These are phyloP conservation scores for Megalops cyprinoides DNA, from an alignment of 2,797 vertebrate genomes.

Conservation along the genomic window DNA sequence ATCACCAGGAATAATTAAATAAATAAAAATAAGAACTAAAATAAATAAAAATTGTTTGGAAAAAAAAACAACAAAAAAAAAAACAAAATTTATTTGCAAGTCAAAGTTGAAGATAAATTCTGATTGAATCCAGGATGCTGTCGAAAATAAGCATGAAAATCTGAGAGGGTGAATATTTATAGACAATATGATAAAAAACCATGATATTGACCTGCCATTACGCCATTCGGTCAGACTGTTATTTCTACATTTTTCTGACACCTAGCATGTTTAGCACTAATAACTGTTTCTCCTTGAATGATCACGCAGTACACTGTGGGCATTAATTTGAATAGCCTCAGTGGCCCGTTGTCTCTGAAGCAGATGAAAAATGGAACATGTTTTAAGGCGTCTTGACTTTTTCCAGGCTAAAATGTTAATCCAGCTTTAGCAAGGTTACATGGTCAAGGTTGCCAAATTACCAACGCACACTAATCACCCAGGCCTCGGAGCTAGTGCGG, in stretches of 20 bases:
- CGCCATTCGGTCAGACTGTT: conserved; percentile 54
- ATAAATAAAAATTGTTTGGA: too few relatives aligned
- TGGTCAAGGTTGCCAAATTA: conserved; percentile 79
- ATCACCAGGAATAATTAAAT: too few relatives aligned
- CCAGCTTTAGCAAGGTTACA: conserved; percentile 72
- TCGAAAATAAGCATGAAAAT: not conserved
- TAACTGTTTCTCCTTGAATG: conserved; percentile 69
- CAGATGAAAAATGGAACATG: conserved; percentile 67
- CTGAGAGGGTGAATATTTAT: conserved; percentile 4
- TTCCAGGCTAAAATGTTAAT: conserved; percentile 74
- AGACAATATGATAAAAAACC: conserved; percentile 28
- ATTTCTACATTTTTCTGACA: conserved; percentile 63
- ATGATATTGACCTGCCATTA: conserved; percentile 41
- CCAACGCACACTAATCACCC: conserved; percentile 71
- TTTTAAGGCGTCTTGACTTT: conserved; percentile 70
- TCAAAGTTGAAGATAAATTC: too few relatives aligned
- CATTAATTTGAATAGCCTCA: conserved; percentile 60
- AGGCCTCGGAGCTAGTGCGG: conserved; percentile 68
- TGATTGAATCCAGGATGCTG: not conserved
- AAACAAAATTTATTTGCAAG: too few relatives aligned
- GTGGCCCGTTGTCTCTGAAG: conserved; percentile 62
- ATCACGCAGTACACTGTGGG: conserved; percentile 56
- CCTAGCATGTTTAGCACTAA: conserved; percentile 65
- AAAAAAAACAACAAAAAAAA: too few relatives aligned
- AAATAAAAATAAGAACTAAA: too few relatives aligned